Conservation (phyloP, 2,113 vertebrate species). For the Spea bombifrons region DNA sequence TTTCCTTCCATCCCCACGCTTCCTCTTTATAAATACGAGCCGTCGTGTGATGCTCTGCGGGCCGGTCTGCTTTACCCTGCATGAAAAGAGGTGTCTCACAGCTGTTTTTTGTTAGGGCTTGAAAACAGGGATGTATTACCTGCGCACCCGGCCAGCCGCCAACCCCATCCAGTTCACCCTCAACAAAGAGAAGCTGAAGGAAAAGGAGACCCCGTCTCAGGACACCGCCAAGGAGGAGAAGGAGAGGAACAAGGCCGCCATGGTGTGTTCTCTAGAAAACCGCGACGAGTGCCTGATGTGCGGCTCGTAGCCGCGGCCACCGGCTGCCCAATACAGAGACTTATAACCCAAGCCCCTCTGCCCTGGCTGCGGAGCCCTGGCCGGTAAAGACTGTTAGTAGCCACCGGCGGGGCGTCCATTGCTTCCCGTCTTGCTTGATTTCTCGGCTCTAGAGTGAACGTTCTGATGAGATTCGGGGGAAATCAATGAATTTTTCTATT, state of each 20-base stretch:
- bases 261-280: constrained; percentile 94
- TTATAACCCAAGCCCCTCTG: no score
- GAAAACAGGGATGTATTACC: constrained; percentile 98
- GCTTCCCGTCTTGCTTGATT: no score
- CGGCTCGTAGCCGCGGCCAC: constrained; percentile 71
- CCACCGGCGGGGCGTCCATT: no score
- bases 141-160: constrained; percentile 89
- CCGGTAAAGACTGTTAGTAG: no score
- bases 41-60: constrained; percentile 52
- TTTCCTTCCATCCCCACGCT: constrained; percentile 89
- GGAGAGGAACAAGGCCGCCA: constrained; percentile 85
- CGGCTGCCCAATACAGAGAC: not conserved
- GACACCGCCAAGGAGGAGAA: constrained; percentile 62
- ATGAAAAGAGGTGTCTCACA: constrained; percentile 72
- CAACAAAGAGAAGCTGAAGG: constrained; percentile 89
- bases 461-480: no score
- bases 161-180: constrained; percentile 97
- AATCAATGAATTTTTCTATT: no score
- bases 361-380: no score
- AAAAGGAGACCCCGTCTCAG: constrained; percentile 53
- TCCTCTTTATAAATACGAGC: no score
- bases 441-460: no score
- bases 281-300: constrained; percentile 92
- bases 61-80: constrained; percentile 93
- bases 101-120: constrained; percentile 71